phyloP scores from a whole-genome alignment of 2,888 invertebrate genomes.

The Salticus scenicus region DNA sequence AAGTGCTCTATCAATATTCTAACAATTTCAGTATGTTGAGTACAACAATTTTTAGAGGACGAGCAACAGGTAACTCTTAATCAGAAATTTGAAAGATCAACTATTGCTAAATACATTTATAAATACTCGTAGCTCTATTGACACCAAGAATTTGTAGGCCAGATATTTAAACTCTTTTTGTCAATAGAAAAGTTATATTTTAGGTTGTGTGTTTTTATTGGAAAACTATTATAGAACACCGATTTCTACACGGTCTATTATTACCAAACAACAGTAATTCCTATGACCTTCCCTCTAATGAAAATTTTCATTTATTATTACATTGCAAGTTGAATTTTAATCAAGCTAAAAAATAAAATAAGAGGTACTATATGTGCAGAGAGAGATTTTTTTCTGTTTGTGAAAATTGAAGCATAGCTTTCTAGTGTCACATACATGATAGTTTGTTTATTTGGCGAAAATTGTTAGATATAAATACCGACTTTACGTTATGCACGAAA shows the following conservation, averaged over 20 bases:
- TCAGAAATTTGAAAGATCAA: neutral
- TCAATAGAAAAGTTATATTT: neutral
- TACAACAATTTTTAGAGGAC: no score
- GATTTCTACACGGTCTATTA: neutral
- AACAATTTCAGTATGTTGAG: no score
- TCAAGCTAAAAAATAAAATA: no score
- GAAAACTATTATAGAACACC: neutral
- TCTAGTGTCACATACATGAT: no score
- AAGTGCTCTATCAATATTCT: no score
- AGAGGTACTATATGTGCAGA: no score
- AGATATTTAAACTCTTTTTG: neutral
- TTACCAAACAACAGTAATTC: conserved; percentile 7
- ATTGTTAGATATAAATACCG: no score
- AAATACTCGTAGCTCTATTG: neutral
- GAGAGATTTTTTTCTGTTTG: no score
- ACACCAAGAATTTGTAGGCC: neutral
- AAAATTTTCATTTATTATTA: no score
- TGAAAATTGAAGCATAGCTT: no score
- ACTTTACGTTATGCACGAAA: no score
- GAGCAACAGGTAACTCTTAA: neutral
- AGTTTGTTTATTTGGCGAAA: no score
- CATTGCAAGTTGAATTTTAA: neutral
- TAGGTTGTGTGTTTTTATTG: neutral
- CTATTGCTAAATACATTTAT: neutral
- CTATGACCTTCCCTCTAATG: neutral